Percentiles rank a stretch among this genome's conserved stretches.
Conservation (phyloP, 2,888 invertebrate genomes). For the Eueremaeus valkanovi region DNA sequence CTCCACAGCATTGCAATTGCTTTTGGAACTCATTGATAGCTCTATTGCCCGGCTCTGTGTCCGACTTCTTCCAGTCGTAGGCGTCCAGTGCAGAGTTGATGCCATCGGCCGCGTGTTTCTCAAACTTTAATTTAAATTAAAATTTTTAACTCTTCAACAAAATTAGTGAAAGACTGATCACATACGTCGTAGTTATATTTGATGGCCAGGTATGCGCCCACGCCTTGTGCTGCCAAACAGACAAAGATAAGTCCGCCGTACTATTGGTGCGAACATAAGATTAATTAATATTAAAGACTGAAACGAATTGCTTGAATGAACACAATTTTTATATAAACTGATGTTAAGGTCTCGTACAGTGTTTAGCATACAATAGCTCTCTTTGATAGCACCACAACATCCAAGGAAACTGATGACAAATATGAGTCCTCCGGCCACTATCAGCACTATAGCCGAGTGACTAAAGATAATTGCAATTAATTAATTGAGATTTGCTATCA, state of each 20-base stretch:
- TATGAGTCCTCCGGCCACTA: constrained; percentile 58
- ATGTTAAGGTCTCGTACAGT: too few species aligned
- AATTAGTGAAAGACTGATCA: neutral
- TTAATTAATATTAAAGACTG: neutral
- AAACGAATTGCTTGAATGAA: neutral
- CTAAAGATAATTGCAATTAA: neutral
- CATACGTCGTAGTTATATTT: constrained; percentile 8
- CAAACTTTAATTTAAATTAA: neutral
- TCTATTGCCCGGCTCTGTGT: neutral
- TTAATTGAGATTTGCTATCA: too few species aligned
- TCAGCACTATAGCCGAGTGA: constrained; percentile 55
- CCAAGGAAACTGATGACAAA: constrained; percentile 59
- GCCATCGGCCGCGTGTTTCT: neutral
- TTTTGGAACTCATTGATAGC: constrained; percentile 10
- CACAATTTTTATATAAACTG: neutral
- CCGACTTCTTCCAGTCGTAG: neutral
- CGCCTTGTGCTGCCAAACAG: constrained; percentile 14
- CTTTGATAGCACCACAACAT: constrained; percentile 59
- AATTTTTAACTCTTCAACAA: neutral
- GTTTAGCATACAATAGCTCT: constrained; percentile 56
- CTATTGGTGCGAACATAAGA: constrained; percentile 44
- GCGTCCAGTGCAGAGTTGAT: neutral
- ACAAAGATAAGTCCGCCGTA: constrained; percentile 15
- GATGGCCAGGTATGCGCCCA: constrained; percentile 16
- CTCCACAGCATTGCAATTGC: constrained; percentile 14